Base-by-base conservation (phyloP, 2,888 invertebrate genomes). In the Hydrotaea diabolus region DNA sequence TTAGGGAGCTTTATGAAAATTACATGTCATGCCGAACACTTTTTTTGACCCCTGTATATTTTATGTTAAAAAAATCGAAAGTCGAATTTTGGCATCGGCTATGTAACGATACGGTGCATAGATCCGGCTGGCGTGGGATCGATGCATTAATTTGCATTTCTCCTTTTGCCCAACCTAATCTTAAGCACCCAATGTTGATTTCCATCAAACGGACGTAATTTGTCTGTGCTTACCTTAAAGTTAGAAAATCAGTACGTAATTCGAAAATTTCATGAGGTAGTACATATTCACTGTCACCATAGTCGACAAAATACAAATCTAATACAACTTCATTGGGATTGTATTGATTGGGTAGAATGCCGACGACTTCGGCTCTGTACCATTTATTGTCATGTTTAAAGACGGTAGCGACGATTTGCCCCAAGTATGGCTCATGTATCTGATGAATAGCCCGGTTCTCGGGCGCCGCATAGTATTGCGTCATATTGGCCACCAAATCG, bases 401-500 rank as follows among this genome's bases (percentile, higher is more conserved):
- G 88, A 95, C 94, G 0, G 97, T 97, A 19, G 97, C 97, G 15
- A 98, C 97, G 84, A 97, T 94, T 91, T 98, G 96, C 0, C 97
- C 97, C 80, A 94, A 93, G 66, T 93, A 93, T 74, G 94, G 94
- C 71, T 93, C 92, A 0, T 92, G 91, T 74, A 96, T 93, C 79
- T 92, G 89, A 90, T 96, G 96, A 2, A 94, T 89, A 11, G 94
- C 94, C 19, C 94, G 93, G 89, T 96, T 96, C 81, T 95, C 95
- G 83, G 93, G 92, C 64, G 94, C 93, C 59, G 93, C 93, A 90
- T 98, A 98, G 91, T 96, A 97, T 4, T 94, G 94, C 0, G 97
- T 97, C 97, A 98, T 98, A 81, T 95, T 94, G 7, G 95, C 94
- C 5, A 97, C 96, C 43, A 98, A 93, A 71, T 95, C 94, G 91